Evolutionary conservation across 1,140 invertebrate species (phyloP).

Genomic region (Micrasema minimum): DNA sequence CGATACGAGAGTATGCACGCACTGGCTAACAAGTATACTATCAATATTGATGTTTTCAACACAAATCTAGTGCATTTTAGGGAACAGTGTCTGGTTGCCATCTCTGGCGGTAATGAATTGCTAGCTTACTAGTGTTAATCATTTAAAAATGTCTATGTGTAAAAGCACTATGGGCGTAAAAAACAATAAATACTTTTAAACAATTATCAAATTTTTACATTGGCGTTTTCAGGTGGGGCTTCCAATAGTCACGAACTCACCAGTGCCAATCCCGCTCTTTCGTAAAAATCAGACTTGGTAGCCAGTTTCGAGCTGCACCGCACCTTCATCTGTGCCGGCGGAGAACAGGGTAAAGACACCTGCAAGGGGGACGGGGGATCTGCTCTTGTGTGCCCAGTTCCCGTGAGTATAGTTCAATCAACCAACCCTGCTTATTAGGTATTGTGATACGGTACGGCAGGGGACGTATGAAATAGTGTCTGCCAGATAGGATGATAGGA

Average conservation of each 20-base stretch:
- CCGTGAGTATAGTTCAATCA: slow-evolving; percentile 55
- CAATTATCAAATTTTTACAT: background rate
- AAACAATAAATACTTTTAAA: no score
- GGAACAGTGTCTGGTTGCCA: no score
- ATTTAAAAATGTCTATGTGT: no score
- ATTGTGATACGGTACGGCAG: no score
- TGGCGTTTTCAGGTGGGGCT: slow-evolving; percentile 66
- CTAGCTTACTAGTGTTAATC: no score
- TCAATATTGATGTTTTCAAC: no score
- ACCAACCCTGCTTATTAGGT: background rate
- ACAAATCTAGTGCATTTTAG: no score
- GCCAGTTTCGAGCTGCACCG: slow-evolving; percentile 72
- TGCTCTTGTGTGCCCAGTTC: slow-evolving; percentile 76
- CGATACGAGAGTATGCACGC: background rate
- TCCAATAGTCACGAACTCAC: slow-evolving; percentile 64
- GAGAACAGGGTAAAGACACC: slow-evolving; percentile 71
- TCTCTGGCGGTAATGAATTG: no score
- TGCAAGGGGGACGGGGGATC: slow-evolving; percentile 71
- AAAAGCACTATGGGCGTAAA: no score
- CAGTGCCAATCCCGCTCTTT: slow-evolving; percentile 67
- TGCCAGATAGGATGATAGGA: no score
- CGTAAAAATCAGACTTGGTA: slow-evolving; percentile 71
- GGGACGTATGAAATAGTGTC: no score
- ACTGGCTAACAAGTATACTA: background rate
- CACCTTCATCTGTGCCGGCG: slow-evolving; percentile 82